Evolutionary conservation across 1,140 invertebrate species (phyloP), one percentile per base, ranked within the genome.

Genomic region (Eubasilissa regina): DNA sequence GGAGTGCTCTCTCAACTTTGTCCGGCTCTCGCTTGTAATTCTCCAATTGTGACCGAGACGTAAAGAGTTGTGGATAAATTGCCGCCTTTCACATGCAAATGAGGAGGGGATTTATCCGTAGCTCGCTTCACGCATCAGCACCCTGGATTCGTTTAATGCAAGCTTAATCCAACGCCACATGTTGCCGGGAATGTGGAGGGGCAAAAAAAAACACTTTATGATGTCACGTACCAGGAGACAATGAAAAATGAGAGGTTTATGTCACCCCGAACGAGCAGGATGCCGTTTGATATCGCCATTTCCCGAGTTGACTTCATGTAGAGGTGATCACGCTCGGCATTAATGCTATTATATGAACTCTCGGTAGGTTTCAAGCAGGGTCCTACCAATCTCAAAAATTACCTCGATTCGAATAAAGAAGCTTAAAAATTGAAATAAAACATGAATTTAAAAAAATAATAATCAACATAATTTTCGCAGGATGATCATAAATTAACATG

Each of bases 201-300:
- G 25, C 25, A 1, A 6, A 35, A 35, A 35, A 74, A 74, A 74
- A 74, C 25, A 55, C 53, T 55, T 45, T 45, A 68, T 68, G 64
- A 47, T 44, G 70, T 74, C 70, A 74, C 70, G 70, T 56, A 74
- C 21, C 53, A 17, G 53, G 48, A 74, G 70, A 74, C 70, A 74
- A 74, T 74, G 70, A 74, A 44, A 74, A 56, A 74, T 74, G 70
- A 74, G 70, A 25, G 53, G 51, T 45, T 55, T 56, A 55, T 74
- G 70, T 74, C 70, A 55, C 70, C 17, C 70, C 13, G 48, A 17
- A 44, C 25, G 21, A 21, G 66, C 17, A 19, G 60, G 60, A 64
- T 35, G 60, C 25, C 25, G 19, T 48, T 70, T 48, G 66, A 47
- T 70, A 48, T 11, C 17, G 47, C 66, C 47, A 48, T 70, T 70